phyloP scores from a whole-genome alignment of 2,113 vertebrate genomes.

The Bos indicus region DNA sequence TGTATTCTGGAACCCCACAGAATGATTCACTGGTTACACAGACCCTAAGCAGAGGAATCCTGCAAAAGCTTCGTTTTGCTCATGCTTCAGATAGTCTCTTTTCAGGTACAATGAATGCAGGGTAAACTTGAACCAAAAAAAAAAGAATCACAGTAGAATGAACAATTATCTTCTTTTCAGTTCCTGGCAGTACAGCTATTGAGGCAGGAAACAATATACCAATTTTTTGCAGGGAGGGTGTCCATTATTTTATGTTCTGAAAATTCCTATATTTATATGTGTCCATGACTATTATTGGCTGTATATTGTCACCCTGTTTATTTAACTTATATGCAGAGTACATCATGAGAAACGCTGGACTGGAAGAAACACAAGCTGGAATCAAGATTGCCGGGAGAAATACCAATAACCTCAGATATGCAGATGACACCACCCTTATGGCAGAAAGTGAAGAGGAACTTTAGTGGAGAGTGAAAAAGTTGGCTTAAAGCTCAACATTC shows the following conservation, averaged over 20 bases:
- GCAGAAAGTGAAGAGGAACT: too few relatives aligned
- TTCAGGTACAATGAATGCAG: neutral
- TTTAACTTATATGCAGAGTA: too few relatives aligned
- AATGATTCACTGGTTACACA: neutral
- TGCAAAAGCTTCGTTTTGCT: neutral
- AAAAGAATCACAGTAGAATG: neutral
- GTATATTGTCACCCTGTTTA: too few relatives aligned
- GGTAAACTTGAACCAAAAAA: neutral
- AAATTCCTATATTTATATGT: neutral
- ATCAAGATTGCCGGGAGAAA: too few relatives aligned
- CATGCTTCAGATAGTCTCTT: neutral
- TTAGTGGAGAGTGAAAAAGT: too few relatives aligned
- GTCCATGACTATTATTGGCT: neutral
- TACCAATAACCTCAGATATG: too few relatives aligned
- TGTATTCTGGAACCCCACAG: neutral
- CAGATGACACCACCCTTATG: too few relatives aligned
- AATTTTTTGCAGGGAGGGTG: rapidly evolving
- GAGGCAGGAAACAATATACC: neutral
- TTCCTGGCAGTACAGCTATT: neutral
- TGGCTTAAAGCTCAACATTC: too few relatives aligned
- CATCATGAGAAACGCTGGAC: too few relatives aligned
- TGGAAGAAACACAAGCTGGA: too few relatives aligned
- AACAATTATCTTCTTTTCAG: neutral
- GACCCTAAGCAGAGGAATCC: neutral
- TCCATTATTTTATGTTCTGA: neutral